Conservation (phyloP, 2,113 vertebrate genomes). For the Sinocyclocheilus anshuiensis region DNA sequence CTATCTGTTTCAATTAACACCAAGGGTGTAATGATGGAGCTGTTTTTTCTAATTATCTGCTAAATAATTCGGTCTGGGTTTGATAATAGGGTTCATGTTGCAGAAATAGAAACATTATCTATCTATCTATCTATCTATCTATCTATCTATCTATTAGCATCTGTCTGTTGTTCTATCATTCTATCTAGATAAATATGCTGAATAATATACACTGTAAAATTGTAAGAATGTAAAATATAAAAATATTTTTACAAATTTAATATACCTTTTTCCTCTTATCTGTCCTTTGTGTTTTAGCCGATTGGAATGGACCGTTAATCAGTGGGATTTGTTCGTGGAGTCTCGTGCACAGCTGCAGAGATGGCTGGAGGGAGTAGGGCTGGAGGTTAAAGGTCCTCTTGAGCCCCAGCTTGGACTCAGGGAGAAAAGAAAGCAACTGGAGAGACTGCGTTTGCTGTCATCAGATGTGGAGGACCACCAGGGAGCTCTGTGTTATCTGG, state of each 20-base stretch:
- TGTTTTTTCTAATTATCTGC: conserved; percentile 28
- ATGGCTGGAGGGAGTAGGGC: conserved; percentile 88
- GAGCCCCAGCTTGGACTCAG: conserved; percentile 85
- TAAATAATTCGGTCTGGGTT: neutral
- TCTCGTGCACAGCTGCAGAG: conserved; percentile 84
- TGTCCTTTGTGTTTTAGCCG: conserved; percentile 70
- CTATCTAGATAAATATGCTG: neutral
- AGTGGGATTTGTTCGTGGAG: conserved; percentile 90
- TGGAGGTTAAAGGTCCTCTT: conserved; percentile 83
- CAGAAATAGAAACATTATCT: too few relatives aligned
- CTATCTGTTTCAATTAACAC: conserved; percentile 33
- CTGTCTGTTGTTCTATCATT: neutral
- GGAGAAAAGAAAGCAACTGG: conserved; percentile 89
- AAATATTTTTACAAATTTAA: too few relatives aligned
- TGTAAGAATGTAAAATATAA: too few relatives aligned
- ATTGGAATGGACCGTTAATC: conserved; percentile 86
- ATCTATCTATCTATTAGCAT: neutral
- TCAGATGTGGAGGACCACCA: conserved; percentile 85
- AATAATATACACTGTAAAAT: too few relatives aligned
- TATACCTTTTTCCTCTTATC: neutral
- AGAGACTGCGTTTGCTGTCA: conserved; percentile 82
- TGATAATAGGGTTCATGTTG: neutral
- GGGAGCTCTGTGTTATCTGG: conserved; percentile 78
- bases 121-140: neutral
- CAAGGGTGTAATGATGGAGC: conserved; percentile 23